Conservation (phyloP, 2,797 vertebrate species). For the Chaunax sp. region DNA sequence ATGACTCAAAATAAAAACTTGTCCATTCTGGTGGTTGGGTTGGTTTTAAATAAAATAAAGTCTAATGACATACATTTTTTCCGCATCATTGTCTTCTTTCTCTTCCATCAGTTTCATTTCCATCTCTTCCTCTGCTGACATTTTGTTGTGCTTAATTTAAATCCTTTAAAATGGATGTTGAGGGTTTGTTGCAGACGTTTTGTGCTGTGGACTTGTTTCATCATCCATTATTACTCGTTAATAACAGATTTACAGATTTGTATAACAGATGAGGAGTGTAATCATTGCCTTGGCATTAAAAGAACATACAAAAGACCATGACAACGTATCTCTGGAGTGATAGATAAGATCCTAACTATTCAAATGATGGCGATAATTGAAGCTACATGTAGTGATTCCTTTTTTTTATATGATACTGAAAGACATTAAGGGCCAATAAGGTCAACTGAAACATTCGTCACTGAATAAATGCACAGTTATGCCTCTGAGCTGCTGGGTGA, state of each 20-base stretch:
- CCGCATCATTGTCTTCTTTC: neutral
- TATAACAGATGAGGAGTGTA: neutral
- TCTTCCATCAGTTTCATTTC: conserved; percentile 4
- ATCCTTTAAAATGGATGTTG: too few species aligned
- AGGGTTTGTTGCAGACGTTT: too few species aligned
- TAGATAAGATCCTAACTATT: too few species aligned
- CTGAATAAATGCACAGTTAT: neutral
- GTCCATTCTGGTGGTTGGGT: conserved; percentile 18
- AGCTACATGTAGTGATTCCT: too few species aligned
- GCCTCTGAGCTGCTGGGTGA: neutral
- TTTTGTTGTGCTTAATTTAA: neutral
- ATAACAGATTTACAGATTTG: neutral
- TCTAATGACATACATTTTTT: conserved; percentile 38
- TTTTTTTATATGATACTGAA: neutral
- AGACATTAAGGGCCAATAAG: neutral
- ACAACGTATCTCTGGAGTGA: neutral
- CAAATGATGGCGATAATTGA: neutral
- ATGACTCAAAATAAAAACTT: conserved; percentile 32
- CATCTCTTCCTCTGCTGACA: conserved; percentile 44
- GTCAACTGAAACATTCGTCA: neutral
- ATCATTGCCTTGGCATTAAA: neutral
- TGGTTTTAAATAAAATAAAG: conserved; percentile 22
- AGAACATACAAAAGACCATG: neutral
- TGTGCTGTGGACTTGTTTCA: neutral
- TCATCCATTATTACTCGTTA: neutral